Evolutionary conservation across 2,888 invertebrate genomes (phyloP).

Genomic region (Sphaerophoria taeniata): DNA sequence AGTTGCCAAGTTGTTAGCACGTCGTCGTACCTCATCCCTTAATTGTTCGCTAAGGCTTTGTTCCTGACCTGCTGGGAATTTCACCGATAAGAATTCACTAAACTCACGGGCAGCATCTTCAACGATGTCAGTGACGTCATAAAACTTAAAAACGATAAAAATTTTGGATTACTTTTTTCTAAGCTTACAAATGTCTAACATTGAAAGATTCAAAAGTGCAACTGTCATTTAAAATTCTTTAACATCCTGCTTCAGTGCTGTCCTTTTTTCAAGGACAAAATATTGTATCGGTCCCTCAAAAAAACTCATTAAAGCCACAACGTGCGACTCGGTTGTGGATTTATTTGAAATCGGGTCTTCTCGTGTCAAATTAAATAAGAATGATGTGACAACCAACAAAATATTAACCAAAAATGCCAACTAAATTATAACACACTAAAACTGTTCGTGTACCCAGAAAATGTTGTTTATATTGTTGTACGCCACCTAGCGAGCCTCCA

Average conservation of each 20-base stretch:
- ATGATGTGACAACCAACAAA: slow-evolving; percentile 20
- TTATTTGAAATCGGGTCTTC: neutral
- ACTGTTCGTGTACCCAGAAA: slow-evolving; percentile 32
- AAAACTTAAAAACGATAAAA: slow-evolving; percentile 76
- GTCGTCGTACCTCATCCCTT: slow-evolving; percentile 80
- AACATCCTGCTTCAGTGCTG: too few species aligned
- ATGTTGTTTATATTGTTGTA: slow-evolving; percentile 6
- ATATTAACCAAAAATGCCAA: slow-evolving; percentile 16
- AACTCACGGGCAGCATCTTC: slow-evolving; percentile 82
- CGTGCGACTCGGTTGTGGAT: too few species aligned
- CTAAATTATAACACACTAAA: slow-evolving; percentile 38
- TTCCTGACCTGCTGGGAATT: slow-evolving; percentile 78
- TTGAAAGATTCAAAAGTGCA: too few species aligned
- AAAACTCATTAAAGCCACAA: too few species aligned
- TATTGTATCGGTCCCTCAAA: too few species aligned
- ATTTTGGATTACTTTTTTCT: neutral
- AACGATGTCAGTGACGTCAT: slow-evolving; percentile 81
- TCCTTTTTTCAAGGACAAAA: too few species aligned
- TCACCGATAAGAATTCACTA: slow-evolving; percentile 81
- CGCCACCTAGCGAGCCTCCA: slow-evolving; percentile 25
- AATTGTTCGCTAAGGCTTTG: slow-evolving; percentile 77
- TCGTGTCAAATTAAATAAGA: neutral
- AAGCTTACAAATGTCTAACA: too few species aligned
- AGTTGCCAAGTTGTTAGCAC: slow-evolving; percentile 81
- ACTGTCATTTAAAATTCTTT: too few species aligned